Conservation (phyloP, 2,113 vertebrate genomes). For the Sapajus apella region DNA sequence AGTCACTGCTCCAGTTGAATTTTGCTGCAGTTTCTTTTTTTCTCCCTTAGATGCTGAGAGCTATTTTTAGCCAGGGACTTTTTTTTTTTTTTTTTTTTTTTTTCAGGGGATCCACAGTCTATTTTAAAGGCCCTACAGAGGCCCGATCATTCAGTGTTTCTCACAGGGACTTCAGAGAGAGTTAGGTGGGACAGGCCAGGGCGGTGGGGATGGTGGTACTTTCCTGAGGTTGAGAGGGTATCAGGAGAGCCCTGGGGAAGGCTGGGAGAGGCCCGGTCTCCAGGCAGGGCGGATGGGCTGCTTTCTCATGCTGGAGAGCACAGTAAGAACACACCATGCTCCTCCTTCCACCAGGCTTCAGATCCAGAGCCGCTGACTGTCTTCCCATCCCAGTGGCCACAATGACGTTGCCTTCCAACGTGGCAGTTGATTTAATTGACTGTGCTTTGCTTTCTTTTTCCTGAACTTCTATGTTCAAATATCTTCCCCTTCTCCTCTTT, state of each 20-base stretch:
- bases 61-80: constrained; percentile 72
- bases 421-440: background rate
- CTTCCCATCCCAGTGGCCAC: background rate
- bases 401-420: background rate
- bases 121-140: constrained; percentile 68
- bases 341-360: background rate
- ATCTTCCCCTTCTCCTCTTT: background rate
- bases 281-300: background rate
- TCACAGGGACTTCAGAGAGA: background rate
- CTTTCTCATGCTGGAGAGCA: background rate
- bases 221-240: background rate
- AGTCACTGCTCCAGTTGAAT: constrained; percentile 63
- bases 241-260: background rate
- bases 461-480: rapidly evolving
- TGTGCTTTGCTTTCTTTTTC: background rate
- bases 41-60: constrained; percentile 71
- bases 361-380: rapidly evolving
- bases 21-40: constrained; percentile 76
- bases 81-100: background rate
- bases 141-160: constrained; percentile 39
- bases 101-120: constrained; percentile 74
- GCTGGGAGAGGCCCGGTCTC: background rate
- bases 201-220: no score
- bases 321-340: background rate
- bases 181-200: background rate